Evolutionary conservation across 1,140 invertebrate species (phyloP).

Genomic region (Mylabris phalerata): DNA sequence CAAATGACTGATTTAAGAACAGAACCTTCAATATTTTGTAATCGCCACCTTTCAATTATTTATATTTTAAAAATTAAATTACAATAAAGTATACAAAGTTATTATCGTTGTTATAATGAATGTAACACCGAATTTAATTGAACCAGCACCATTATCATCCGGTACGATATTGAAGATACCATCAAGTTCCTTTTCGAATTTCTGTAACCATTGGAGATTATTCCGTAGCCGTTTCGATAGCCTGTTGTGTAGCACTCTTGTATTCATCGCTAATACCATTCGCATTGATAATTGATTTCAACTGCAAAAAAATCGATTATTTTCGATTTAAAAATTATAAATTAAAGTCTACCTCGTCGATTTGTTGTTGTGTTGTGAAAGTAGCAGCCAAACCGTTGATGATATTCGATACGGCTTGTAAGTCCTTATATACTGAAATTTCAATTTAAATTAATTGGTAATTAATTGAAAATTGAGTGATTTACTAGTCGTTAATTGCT

Average conservation of each 20-base stretch:
- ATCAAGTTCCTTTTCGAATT: not conserved
- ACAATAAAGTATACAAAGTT: no score
- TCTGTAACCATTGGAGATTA: not conserved
- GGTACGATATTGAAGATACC: no score
- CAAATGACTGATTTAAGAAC: no score
- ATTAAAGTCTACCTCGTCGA: constrained; percentile 32
- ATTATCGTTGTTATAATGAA: no score
- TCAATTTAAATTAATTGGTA: no score
- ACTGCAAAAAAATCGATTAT: not conserved
- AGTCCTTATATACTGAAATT: no score
- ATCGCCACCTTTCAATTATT: no score
- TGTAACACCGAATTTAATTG: no score
- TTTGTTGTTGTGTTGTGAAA: constrained; percentile 43
- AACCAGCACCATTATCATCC: no score
- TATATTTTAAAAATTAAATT: no score
- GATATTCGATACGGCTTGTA: not conserved
- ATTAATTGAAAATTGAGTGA: no score
- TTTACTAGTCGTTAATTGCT: constrained; percentile 43
- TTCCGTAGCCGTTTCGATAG: not conserved
- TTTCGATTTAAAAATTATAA: not conserved
- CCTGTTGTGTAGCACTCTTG: not conserved
- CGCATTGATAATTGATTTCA: not conserved
- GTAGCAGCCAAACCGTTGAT: constrained; percentile 36
- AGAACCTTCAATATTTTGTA: no score
- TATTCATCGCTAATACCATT: not conserved